Conservation (phyloP, 2,113 vertebrate species). For the Conger conger region DNA sequence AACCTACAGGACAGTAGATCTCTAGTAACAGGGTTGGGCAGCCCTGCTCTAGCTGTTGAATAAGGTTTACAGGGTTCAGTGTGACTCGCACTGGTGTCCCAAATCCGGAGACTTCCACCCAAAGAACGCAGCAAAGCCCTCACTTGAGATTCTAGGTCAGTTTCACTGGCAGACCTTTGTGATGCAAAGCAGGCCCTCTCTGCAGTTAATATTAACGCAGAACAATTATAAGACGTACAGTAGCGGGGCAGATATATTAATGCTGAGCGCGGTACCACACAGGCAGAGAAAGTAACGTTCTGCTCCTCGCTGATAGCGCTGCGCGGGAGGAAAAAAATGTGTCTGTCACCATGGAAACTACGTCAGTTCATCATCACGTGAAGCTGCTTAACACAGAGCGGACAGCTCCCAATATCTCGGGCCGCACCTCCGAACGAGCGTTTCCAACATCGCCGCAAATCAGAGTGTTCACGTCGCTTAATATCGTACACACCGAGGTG, state of each 20-base stretch:
- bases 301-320: conserved; percentile 22
- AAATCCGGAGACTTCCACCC: background rate
- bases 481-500: background rate
- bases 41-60: no score
- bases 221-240: background rate
- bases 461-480: background rate
- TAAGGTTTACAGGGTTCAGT: background rate
- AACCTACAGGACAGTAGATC: no score
- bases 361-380: conserved; percentile 45
- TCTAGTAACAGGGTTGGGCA: no score
- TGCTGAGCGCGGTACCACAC: background rate
- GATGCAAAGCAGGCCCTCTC: background rate
- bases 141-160: background rate
- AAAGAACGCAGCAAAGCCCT: background rate
- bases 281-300: conserved; percentile 52
- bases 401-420: background rate
- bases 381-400: conserved; percentile 32
- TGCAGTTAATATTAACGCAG: background rate
- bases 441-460: background rate
- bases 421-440: background rate
- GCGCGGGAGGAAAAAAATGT: conserved; percentile 3
- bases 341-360: conserved; percentile 61
- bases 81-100: background rate
- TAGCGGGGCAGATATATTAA: background rate
- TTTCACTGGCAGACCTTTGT: background rate